These are phyloP conservation scores for Balanococcus diminutus DNA, from an alignment of 2,888 invertebrate genomes.

Conservation along the genomic window DNA sequence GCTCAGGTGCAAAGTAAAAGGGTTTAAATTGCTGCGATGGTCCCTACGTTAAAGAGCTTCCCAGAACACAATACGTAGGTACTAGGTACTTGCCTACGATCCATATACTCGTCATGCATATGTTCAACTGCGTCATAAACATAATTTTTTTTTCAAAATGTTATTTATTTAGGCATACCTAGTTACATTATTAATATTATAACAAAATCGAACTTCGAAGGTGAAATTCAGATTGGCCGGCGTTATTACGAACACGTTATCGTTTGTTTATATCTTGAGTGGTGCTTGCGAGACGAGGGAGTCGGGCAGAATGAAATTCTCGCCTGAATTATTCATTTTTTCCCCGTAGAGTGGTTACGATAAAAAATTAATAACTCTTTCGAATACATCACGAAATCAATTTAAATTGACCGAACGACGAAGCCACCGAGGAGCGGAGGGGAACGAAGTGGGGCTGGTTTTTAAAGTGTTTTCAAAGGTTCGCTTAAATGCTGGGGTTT, in stretches of 20 bases:
- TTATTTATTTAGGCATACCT: background rate
- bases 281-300: background rate
- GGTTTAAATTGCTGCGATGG: background rate
- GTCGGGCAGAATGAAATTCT: background rate
- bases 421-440: background rate
- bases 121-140: background rate
- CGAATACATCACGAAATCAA: slow-evolving; percentile 23
- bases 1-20: background rate
- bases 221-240: background rate
- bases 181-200: background rate
- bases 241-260: background rate
- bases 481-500: background rate
- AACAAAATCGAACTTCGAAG: background rate
- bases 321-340: slow-evolving; percentile 10
- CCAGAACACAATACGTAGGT: background rate
- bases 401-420: background rate
- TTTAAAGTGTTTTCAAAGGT: slow-evolving; percentile 20
- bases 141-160: background rate
- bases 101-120: too few species aligned
- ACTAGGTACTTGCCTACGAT: too few species aligned
- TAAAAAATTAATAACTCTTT: slow-evolving; percentile 7
- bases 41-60: too few species aligned
- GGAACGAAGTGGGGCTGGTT: background rate
- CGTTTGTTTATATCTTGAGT: background rate
- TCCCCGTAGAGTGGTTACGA: background rate